phyloP scores from a whole-genome alignment of 2,888 invertebrate genomes.

The Habroteleia sp. region DNA sequence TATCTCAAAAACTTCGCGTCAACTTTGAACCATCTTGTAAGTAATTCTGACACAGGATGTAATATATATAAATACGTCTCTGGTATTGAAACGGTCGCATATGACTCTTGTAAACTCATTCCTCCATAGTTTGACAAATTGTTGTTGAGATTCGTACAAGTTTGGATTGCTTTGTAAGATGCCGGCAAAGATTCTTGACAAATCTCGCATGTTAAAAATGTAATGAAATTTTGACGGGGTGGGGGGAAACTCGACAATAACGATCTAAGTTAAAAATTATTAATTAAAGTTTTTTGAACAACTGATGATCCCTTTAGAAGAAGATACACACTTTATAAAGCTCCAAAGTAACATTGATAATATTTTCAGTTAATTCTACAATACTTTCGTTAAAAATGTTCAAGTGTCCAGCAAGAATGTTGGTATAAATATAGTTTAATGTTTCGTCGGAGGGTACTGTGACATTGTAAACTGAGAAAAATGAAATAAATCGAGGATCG shows the following conservation, averaged over 20 bases:
- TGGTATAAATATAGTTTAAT: slow-evolving; percentile 78
- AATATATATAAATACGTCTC: too few relatives aligned
- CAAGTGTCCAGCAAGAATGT: slow-evolving; percentile 75
- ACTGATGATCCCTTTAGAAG: neutral
- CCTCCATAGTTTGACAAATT: slow-evolving; percentile 93
- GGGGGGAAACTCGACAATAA: slow-evolving; percentile 90
- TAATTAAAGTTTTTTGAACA: slow-evolving; percentile 8
- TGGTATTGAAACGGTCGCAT: slow-evolving; percentile 94
- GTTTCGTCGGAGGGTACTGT: slow-evolving; percentile 91
- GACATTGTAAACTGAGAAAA: slow-evolving; percentile 94
- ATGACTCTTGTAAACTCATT: slow-evolving; percentile 94
- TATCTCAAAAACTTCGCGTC: too few relatives aligned
- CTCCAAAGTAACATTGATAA: slow-evolving; percentile 90
- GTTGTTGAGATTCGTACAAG: slow-evolving; percentile 85
- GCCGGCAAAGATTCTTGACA: slow-evolving; percentile 92
- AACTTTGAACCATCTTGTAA: too few relatives aligned
- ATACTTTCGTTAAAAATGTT: slow-evolving; percentile 86
- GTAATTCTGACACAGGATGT: too few relatives aligned
- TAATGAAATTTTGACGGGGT: slow-evolving; percentile 97
- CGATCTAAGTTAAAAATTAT: slow-evolving; percentile 82
- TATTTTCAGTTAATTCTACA: slow-evolving; percentile 84
- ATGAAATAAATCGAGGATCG: slow-evolving; percentile 94
- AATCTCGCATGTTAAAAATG: slow-evolving; percentile 94
- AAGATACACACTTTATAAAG: slow-evolving; percentile 86
- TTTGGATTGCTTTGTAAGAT: slow-evolving; percentile 88